Evolutionary conservation across 1,140 invertebrate genomes (phyloP), one percentile per base, ranked within the genome.

Genomic region (Ectropis grisescens): DNA sequence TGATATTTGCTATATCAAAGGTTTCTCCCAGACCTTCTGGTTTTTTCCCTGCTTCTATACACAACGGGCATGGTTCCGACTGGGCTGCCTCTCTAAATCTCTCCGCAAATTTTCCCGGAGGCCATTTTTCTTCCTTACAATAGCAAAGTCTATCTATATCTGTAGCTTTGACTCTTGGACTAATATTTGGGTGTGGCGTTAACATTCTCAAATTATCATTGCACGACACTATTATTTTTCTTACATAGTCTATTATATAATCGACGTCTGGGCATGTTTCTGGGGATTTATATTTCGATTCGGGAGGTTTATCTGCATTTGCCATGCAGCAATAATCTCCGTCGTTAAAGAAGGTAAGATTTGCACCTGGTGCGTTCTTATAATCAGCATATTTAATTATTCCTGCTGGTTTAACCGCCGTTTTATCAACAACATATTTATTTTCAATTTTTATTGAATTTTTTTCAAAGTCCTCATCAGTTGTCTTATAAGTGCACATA

Each of bases 171-270:
- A 72, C 29, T 51, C 65, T 64, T 3, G 70, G 72, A 28, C 32
- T 55, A 41, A 78, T 66, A 5, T 62, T 65, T n/a, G 72, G 62
- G 15, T 54, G 60, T n/a, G 72, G 72, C 29, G 71, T 81, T 37
- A 81, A 35, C 76, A 74, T 78, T 42, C 76, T 58, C 76, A 81
- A 70, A 30, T 81, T 74, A 41, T 81, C 71, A 46, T 81, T 76
- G 45, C 76, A 81, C n/a, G 76, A 81, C 6, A 67, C 49, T 12
- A 81, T 74, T 8, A 74, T 76, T 37, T 74, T 78, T 16, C 67
- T 55, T 3, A 81, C 56, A 34, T 81, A 81, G 33, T 81, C 76
- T 28, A 74, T 47, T 14, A 81, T 78, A 29, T 47, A 58, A 37
- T 81, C 62, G 12, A 78, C 54, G 36, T 72, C 67, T 13, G 71